Percentiles rank a stretch among this genome's conserved stretches.
These are phyloP conservation scores for Microcebus jonahi DNA, from an alignment of 2,113 vertebrate genomes.

Conservation along the genomic window DNA sequence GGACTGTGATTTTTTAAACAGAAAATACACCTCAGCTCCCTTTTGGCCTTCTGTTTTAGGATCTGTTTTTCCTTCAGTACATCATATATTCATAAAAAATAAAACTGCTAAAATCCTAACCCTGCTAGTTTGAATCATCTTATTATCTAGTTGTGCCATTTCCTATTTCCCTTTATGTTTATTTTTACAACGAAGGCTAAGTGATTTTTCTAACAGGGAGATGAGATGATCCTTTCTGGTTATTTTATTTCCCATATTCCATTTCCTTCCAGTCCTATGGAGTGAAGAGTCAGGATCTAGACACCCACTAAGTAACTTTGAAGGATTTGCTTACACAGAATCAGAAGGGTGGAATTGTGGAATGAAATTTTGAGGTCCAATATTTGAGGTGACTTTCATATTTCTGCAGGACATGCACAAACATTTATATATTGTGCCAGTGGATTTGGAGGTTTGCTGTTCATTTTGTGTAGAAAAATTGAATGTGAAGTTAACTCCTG, in stretches of 20 bases:
- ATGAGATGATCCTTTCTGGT: constrained; percentile 60
- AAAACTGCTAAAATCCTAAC: constrained; percentile 75
- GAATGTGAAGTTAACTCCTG: constrained; percentile 85
- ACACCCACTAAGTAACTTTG: constrained; percentile 76
- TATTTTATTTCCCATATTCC: neutral
- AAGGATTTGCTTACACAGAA: constrained; percentile 58
- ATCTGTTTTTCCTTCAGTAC: constrained; percentile 28
- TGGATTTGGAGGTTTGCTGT: constrained; percentile 80
- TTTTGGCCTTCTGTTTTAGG: constrained; percentile 60
- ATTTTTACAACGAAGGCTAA: constrained; percentile 63
- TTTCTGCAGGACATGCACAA: constrained; percentile 72
- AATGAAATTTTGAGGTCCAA: constrained; percentile 48
- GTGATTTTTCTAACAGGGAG: constrained; percentile 63
- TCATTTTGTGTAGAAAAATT: constrained; percentile 80
- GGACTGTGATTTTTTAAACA: constrained; percentile 13
- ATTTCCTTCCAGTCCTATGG: constrained; percentile 15
- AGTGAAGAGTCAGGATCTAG: constrained; percentile 52
- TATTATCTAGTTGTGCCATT: constrained; percentile 61
- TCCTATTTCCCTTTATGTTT: constrained; percentile 64
- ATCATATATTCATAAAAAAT: constrained; percentile 65
- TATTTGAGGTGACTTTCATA: constrained; percentile 75
- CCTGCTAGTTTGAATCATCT: constrained; percentile 73
- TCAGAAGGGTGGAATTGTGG: constrained; percentile 25
- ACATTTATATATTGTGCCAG: constrained; percentile 77
- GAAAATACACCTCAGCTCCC: constrained; percentile 45